Conservation (phyloP, 2,888 invertebrate species). For the Rhogogaster chlorosoma region DNA sequence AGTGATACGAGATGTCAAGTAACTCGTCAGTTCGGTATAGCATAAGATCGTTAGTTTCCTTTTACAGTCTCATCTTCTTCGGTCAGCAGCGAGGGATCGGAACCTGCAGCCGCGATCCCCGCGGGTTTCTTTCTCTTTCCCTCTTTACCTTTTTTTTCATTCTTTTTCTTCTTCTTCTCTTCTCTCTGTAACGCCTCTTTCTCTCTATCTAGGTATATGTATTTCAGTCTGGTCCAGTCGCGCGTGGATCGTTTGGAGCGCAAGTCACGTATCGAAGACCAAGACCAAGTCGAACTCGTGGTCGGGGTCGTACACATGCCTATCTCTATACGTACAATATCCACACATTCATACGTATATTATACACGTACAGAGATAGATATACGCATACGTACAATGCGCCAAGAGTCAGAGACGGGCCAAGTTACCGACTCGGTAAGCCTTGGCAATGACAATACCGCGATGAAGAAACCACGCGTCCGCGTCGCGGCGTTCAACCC, state of each 20-base stretch:
- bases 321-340: not conserved
- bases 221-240: slow-evolving; percentile 49
- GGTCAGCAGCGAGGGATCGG: not conserved
- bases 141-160: not conserved
- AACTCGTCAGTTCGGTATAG: slow-evolving; percentile 1
- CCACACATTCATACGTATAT: not conserved
- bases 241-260: slow-evolving; percentile 47
- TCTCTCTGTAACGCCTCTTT: not conserved
- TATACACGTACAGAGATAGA: not conserved
- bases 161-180: not conserved
- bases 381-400: slow-evolving; percentile 14
- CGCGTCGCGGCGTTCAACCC: not conserved
- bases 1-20: slow-evolving; percentile 25
- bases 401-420: not conserved
- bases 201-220: not conserved
- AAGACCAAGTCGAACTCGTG: not conserved
- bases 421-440: not conserved
- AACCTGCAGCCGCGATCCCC: not conserved
- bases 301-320: slow-evolving; percentile 3
- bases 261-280: slow-evolving; percentile 46
- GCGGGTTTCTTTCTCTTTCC: slow-evolving; percentile 17
- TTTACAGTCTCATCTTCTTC: slow-evolving; percentile 48
- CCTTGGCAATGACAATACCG: slow-evolving; percentile 43
- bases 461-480: slow-evolving; percentile 14
- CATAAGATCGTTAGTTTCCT: slow-evolving; percentile 41